Evolutionary conservation across 2,888 invertebrate species (phyloP), one percentile per base, ranked within the genome.

Genomic region (Acanthopleura granulata): DNA sequence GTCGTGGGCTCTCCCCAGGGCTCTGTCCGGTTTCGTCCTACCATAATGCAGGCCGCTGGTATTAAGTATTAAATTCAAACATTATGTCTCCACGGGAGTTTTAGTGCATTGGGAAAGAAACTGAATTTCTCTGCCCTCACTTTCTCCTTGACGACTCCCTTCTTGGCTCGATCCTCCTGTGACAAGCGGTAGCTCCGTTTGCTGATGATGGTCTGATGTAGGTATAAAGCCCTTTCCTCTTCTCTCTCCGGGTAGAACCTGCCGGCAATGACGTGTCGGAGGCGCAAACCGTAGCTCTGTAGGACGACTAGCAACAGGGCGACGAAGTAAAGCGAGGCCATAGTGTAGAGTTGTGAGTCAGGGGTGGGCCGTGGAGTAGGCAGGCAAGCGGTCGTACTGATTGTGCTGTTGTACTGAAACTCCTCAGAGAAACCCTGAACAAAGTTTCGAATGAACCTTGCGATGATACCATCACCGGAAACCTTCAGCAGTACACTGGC

Each of bases 241-340:
- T 72, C 72, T 15, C 72, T 27, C 22, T 72, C 40, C 16, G 72
- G 72, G 16, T 72, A 72, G 25, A n/a, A 72, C 30, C 1, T 4
- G 30, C 30, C 40, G 18, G 22, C 18, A n/a, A 72, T 72, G 18
- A 4, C 1, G 49, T 49, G 72, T 9, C 72, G 3, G 15, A 72
- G 4, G 9, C 72, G 30, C 22, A 72, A 16, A 18, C 72, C 72
- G 25, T 72, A 72, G 30, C 30, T 40, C 72, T 72, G 49, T n/a
- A 49, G 16, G 18, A 72, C 9, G 6, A 49, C 22, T 18, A 72
- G 18, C 16, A 72, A 9, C n/a, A 72, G 18, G 30, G 49, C 14
- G 4, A 66, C 4, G 3, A 66, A 4, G 27, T 66, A 66, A 6
- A 66, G 16, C 4, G 25, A 25, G 3, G 27, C 27, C 57, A 57